These are phyloP conservation scores for Rhinophrynus dorsalis DNA, from an alignment of 2,797 vertebrate species.

Conservation along the genomic window DNA sequence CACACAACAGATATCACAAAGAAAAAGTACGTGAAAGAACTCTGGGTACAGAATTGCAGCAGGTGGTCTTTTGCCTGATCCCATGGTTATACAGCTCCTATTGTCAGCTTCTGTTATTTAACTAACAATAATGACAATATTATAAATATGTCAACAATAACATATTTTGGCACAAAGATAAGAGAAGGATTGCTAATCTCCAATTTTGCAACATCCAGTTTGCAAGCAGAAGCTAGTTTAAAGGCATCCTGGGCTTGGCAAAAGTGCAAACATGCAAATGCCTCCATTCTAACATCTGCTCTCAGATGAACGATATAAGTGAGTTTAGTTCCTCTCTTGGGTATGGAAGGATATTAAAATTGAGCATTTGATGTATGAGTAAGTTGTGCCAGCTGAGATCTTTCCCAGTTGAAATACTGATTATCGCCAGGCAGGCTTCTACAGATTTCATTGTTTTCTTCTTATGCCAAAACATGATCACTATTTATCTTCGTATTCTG, in stretches of 20 bases:
- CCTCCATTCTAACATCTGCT: constrained; percentile 29
- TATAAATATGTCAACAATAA: constrained; percentile 8
- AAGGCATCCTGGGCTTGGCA: constrained; percentile 2
- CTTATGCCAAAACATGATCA: background rate
- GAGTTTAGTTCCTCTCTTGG: constrained; percentile 3
- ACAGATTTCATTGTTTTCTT: background rate
- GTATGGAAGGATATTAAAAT: background rate
- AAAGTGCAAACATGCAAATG: constrained; percentile 2
- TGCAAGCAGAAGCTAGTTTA: constrained; percentile 38
- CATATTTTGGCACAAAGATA: constrained; percentile 11
- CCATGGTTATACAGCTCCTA: no score
- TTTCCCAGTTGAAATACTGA: background rate
- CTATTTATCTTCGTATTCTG: background rate
- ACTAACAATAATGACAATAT: background rate
- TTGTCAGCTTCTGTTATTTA: background rate
- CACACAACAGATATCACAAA: no score
- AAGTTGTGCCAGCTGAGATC: background rate
- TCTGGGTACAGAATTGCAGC: no score
- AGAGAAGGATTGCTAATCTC: constrained; percentile 23
- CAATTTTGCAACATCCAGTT: constrained; percentile 20
- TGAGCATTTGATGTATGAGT: background rate
- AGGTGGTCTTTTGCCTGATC: no score
- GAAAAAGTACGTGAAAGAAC: no score
- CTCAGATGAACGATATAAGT: background rate
- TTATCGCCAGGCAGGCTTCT: background rate